A percentile compares a stretch with the other conserved stretches of the same genome.
Conservation (phyloP, 2,888 invertebrate species). For the Tachina grossa region DNA sequence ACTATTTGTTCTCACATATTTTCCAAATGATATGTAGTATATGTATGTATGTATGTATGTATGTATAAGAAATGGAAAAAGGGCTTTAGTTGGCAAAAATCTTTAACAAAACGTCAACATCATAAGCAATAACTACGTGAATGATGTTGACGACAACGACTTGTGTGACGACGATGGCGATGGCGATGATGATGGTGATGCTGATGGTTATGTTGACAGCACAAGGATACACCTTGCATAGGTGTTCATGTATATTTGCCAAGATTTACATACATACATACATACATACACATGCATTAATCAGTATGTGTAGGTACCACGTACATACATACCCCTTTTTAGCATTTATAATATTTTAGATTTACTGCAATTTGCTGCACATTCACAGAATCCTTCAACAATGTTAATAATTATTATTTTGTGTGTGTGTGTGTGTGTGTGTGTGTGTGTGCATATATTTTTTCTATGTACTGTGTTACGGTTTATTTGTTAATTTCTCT, state of each 20-base stretch:
- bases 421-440: slow-evolving; percentile 31
- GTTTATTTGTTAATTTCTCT: slow-evolving; percentile 57
- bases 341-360: slow-evolving; percentile 74
- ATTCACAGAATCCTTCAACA: slow-evolving; percentile 54
- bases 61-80: slow-evolving; percentile 75
- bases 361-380: slow-evolving; percentile 71
- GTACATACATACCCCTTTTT: slow-evolving; percentile 44
- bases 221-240: slow-evolving; percentile 60
- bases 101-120: slow-evolving; percentile 77
- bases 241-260: slow-evolving; percentile 22
- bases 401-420: slow-evolving; percentile 63
- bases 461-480: slow-evolving; percentile 28
- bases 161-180: slow-evolving; percentile 26
- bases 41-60: slow-evolving; percentile 62
- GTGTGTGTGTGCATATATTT: neutral
- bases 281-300: slow-evolving; percentile 29
- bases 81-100: slow-evolving; percentile 81
- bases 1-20: slow-evolving; percentile 75
- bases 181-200: slow-evolving; percentile 27
- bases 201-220: slow-evolving; percentile 59
- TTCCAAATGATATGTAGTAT: slow-evolving; percentile 73
- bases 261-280: slow-evolving; percentile 10
- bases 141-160: slow-evolving; percentile 45
- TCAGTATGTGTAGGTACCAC: slow-evolving; percentile 45
- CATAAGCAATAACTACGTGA: slow-evolving; percentile 66